These are phyloP conservation scores for Lophotriccus pileatus DNA, from an alignment of 2,797 vertebrate species.

Conservation along the genomic window DNA sequence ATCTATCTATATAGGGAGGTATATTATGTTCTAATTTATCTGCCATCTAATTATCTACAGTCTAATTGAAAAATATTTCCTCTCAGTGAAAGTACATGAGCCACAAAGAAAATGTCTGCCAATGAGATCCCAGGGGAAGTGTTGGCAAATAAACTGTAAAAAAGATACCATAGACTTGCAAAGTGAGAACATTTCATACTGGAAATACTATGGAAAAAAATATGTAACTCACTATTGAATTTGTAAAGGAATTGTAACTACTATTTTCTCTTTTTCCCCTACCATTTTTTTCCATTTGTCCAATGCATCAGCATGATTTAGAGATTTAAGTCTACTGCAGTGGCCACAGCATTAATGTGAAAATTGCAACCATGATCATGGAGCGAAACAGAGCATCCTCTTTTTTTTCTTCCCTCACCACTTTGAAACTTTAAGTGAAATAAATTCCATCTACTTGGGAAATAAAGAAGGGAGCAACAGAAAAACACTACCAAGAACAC, in stretches of 20 bases:
- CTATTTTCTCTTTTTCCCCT: neutral
- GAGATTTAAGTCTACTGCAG: neutral
- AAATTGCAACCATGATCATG: neutral
- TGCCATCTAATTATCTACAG: slow-evolving; percentile 54
- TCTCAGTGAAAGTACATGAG: slow-evolving; percentile 45
- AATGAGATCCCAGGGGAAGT: slow-evolving; percentile 30
- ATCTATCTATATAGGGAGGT: neutral
- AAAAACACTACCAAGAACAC: neutral
- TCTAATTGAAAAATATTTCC: slow-evolving; percentile 63
- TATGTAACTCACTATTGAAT: neutral
- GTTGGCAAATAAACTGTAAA: slow-evolving; percentile 50
- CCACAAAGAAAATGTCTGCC: slow-evolving; percentile 62
- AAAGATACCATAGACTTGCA: slow-evolving; percentile 6
- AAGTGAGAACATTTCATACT: slow-evolving; percentile 15
- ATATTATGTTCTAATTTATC: slow-evolving; percentile 54
- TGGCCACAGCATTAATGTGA: slow-evolving; percentile 1
- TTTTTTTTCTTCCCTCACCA: neutral
- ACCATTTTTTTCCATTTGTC: neutral
- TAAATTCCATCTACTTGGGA: neutral
- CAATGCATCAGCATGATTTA: neutral
- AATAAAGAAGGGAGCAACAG: neutral
- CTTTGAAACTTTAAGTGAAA: neutral
- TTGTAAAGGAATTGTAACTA: neutral
- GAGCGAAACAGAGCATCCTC: neutral
- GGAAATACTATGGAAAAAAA: neutral